These are phyloP conservation scores for Metellina segmentata DNA, from an alignment of 2,888 invertebrate genomes.

Conservation along the genomic window DNA sequence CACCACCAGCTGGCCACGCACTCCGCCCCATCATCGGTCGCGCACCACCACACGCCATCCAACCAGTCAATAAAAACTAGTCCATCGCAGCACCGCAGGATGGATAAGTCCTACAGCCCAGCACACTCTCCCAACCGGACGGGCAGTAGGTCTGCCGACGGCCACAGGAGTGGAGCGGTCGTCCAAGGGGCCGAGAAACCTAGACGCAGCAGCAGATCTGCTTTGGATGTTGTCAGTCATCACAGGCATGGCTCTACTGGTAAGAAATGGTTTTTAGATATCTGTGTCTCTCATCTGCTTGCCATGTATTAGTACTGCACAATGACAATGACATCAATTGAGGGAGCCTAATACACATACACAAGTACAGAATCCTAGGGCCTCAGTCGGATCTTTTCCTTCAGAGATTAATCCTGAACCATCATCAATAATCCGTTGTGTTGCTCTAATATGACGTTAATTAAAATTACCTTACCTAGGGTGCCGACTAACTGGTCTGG, in stretches of 20 bases:
- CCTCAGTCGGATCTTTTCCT: too few relatives aligned
- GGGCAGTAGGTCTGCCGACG: conserved; percentile 56
- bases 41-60: conserved; percentile 50
- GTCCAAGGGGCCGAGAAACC: conserved; percentile 71
- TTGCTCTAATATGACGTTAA: too few relatives aligned
- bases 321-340: too few relatives aligned
- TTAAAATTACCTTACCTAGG: too few relatives aligned
- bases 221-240: conserved; percentile 65
- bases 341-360: too few relatives aligned
- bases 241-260: conserved; percentile 74
- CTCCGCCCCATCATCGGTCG: conserved; percentile 38
- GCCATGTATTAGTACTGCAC: too few relatives aligned
- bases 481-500: too few relatives aligned
- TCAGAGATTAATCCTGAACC: too few relatives aligned
- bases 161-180: conserved; percentile 40
- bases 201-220: conserved; percentile 54
- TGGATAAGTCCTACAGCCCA: conserved; percentile 73
- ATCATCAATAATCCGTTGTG: too few relatives aligned
- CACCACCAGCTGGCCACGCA: conserved; percentile 73
- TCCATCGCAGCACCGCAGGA: conserved; percentile 72
- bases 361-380: too few relatives aligned
- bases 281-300: not conserved
- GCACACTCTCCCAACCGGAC: conserved; percentile 71
- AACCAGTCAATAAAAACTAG: conserved; percentile 72
- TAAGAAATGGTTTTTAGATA: not conserved